These are phyloP conservation scores for Campopleginae sp. DNA, from an alignment of 2,888 invertebrate genomes.

Conservation along the genomic window DNA sequence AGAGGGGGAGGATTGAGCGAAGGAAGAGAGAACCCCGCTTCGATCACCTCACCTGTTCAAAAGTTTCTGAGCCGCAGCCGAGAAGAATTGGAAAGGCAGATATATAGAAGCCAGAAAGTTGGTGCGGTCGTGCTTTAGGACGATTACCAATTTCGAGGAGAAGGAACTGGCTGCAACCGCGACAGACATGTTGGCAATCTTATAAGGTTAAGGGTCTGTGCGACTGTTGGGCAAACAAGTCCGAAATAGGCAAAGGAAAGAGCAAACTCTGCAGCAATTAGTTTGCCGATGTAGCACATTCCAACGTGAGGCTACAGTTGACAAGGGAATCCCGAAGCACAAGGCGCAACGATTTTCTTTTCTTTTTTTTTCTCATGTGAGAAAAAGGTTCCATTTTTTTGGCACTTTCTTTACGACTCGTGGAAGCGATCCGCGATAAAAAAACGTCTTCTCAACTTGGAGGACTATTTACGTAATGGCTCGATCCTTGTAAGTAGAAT, in stretches of 20 bases:
- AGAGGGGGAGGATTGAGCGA: not conserved
- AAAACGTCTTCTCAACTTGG: too few species aligned
- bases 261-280: not conserved
- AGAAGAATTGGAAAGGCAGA: slow-evolving; percentile 5
- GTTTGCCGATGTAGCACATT: not conserved
- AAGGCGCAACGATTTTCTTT: too few species aligned
- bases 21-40: slow-evolving; percentile 37
- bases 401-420: too few species aligned
- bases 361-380: too few species aligned
- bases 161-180: not conserved
- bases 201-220: not conserved
- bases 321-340: too few species aligned
- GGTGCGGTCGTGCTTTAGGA: slow-evolving; percentile 30
- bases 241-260: not conserved
- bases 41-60: slow-evolving; percentile 59
- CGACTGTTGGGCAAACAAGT: slow-evolving; percentile 7
- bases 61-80: slow-evolving; percentile 49
- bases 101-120: slow-evolving; percentile 44
- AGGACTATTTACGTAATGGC: too few species aligned
- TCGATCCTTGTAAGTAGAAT: too few species aligned
- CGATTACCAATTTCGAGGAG: slow-evolving; percentile 21
- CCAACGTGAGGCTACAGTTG: not conserved
- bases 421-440: too few species aligned
- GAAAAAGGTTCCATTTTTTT: too few species aligned
- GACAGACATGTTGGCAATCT: slow-evolving; percentile 29